These are phyloP conservation scores for Andinoacara biseriatus DNA, from an alignment of 2,113 vertebrate species.

Conservation along the genomic window DNA sequence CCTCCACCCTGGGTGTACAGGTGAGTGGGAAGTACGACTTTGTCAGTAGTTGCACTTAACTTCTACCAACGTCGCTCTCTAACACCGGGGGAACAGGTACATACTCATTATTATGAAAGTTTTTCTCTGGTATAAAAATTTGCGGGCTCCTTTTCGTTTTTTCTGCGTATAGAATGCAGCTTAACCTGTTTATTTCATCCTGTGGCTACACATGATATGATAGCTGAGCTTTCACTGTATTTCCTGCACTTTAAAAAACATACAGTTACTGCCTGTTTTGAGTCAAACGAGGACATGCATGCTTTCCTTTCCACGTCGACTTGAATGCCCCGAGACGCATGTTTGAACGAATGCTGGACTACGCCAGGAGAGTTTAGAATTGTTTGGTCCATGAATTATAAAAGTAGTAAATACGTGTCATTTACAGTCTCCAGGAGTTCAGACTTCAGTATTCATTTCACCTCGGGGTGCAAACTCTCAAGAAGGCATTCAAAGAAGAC, in stretches of 20 bases:
- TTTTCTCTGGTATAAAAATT: not conserved
- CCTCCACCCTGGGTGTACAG: slow-evolving; percentile 43
- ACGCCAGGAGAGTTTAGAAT: not conserved
- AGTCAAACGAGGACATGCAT: not conserved
- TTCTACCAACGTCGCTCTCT: not conserved
- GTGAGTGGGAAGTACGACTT: slow-evolving; percentile 41
- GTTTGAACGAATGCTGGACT: not conserved
- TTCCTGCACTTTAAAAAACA: not conserved
- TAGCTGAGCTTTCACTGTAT: not conserved
- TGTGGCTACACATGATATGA: accelerated
- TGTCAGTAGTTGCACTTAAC: not conserved
- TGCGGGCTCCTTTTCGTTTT: not conserved
- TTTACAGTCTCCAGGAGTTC: not conserved
- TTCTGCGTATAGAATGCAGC: not conserved
- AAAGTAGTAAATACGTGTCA: not conserved
- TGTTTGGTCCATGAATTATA: not conserved
- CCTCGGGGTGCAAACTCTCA: not conserved
- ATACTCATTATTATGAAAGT: not conserved
- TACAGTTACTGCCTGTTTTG: not conserved
- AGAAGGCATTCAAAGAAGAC: not conserved
- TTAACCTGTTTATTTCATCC: not conserved
- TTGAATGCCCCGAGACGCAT: not conserved
- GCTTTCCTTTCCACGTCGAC: not conserved
- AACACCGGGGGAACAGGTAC: slow-evolving; percentile 42
- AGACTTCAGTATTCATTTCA: not conserved